A percentile compares a stretch with the other conserved stretches of the same genome.
phyloP scores from a whole-genome alignment of 2,888 invertebrate species.

The Mythimna lalbum region DNA sequence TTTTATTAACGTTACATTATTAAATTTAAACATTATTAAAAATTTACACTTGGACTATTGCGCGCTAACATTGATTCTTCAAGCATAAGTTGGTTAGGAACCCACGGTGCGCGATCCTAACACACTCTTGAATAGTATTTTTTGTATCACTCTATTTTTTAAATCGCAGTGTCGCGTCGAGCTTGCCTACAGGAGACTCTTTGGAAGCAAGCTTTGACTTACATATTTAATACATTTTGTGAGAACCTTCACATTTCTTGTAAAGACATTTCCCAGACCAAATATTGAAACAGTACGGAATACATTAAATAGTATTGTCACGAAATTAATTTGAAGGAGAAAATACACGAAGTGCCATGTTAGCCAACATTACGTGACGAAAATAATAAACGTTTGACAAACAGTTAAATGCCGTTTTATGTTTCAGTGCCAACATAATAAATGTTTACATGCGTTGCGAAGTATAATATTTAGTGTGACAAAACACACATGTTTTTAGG shows the following conservation, averaged over 20 bases:
- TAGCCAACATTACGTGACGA: slow-evolving; percentile 34
- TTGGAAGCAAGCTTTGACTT: neutral
- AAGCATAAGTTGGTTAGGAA: too few species aligned
- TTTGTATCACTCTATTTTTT: neutral
- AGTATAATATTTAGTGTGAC: slow-evolving; percentile 3
- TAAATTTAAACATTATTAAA: too few species aligned
- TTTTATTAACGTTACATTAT: too few species aligned
- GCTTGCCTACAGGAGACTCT: neutral
- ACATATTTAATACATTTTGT: neutral
- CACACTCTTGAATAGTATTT: too few species aligned
- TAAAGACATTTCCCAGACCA: neutral
- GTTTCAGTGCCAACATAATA: slow-evolving; percentile 15
- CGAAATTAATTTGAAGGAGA: slow-evolving; percentile 42
- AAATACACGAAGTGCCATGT: slow-evolving; percentile 25
- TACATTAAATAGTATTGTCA: slow-evolving; percentile 39
- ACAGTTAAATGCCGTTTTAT: slow-evolving; percentile 35
- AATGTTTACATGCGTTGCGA: slow-evolving; percentile 19
- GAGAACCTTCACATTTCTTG: neutral
- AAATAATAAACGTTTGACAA: slow-evolving; percentile 28
- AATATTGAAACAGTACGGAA: slow-evolving; percentile 13
- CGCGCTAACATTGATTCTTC: too few species aligned
- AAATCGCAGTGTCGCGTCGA: too few species aligned
- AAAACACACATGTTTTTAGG: neutral
- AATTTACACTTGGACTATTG: too few species aligned
- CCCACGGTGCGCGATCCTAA: too few species aligned